These are phyloP conservation scores for Tylochromis polylepis DNA, from an alignment of 2,113 vertebrate species.

Conservation along the genomic window DNA sequence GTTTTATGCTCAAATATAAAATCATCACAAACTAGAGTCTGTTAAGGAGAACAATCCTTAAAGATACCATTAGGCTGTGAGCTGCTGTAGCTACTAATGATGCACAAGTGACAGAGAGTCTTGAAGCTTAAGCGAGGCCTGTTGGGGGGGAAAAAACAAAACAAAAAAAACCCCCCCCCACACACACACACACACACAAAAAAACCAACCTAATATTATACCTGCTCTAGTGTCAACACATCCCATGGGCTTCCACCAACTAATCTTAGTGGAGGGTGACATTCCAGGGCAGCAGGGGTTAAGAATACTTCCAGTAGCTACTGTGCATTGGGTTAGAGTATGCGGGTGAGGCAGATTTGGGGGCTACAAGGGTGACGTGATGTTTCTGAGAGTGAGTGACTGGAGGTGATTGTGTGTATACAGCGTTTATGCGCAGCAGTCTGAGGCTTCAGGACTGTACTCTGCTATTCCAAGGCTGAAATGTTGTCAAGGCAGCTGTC, in stretches of 20 bases:
- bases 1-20: neutral
- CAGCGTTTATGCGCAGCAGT: slow-evolving; percentile 22
- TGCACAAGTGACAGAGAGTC: neutral
- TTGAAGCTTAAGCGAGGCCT: neutral
- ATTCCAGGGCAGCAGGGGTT: slow-evolving; percentile 67
- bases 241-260: slow-evolving; percentile 32
- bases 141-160: no score
- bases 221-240: neutral
- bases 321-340: neutral
- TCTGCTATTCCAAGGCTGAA: slow-evolving; percentile 63
- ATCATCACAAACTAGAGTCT: neutral
- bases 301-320: slow-evolving; percentile 68
- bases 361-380: slow-evolving; percentile 24
- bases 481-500: slow-evolving; percentile 72
- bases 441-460: slow-evolving; percentile 54
- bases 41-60: neutral
- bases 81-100: neutral
- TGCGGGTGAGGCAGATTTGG: neutral
- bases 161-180: no score
- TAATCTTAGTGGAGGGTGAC: slow-evolving; percentile 53
- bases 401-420: slow-evolving; percentile 35
- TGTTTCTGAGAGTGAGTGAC: slow-evolving; percentile 9
- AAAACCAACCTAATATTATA: neutral
- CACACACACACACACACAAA: no score
- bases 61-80: neutral